Evolutionary conservation across 1,140 invertebrate genomes (phyloP), one percentile per base, ranked within the genome.

Genomic region (Tetragonula clypearis): DNA sequence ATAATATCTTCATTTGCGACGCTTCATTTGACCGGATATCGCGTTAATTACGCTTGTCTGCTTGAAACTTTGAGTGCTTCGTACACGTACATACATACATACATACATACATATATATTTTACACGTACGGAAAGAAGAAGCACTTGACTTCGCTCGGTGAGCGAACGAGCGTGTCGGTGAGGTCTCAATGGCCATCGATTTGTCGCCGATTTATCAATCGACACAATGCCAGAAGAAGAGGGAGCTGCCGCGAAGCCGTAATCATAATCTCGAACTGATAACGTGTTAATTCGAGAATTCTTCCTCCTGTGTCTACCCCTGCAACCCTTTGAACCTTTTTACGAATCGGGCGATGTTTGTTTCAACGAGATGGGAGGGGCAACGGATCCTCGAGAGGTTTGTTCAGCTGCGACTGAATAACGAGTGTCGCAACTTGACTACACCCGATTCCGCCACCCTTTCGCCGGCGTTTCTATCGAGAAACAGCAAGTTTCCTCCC

Each of bases 351-450:
- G 35, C 30, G n/a, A 35, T 35, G 35, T 35, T 58, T 17, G 11
- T n/a, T 19, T 71, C 62, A 84, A 84, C n/a, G 74, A n/a, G 65
- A 69, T 2, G 35, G 35, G 35, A 41, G 14, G 41, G 55, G 0
- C 2, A 53, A 41, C 6, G 23, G 14, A 53, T 72, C 12, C 60
- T 81, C 60, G 60, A 85, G 78, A 49, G 78, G 78, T 85, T 80
- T 81, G 78, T 81, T 81, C 78, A 81, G 53, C n/a, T 85, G 78
- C 83, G 68, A 73, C 83, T 74, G 83, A 85, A 85, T 85, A 85
- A 85, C 78, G 60, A 85, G 83, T 85, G 78, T 68, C 69, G 78
- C 69, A 66, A 81, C 83, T 85, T 81, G 30, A 85, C 83, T 81
- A 60, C 30, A 53, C 58, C 65, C 71, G 68, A 81, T 85, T 74